Percentiles rank a stretch among this genome's conserved stretches.
phyloP scores from a whole-genome alignment of 2,113 vertebrate species.

The Oreochromis niloticus region DNA sequence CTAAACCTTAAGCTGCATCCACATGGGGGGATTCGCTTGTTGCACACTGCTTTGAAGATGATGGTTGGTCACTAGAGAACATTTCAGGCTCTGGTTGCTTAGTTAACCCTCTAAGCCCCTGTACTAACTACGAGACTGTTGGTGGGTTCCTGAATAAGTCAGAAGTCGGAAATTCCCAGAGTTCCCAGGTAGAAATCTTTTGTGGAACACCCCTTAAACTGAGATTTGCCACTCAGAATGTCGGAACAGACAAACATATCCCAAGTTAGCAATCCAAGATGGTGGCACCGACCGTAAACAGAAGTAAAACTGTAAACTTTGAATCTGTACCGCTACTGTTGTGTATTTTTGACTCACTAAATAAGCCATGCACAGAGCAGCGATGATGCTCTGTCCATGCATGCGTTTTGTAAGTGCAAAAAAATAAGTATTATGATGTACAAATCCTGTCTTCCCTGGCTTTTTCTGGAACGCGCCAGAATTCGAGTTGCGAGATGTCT shows the following conservation, averaged over 20 bases:
- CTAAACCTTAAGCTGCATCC: neutral
- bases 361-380: neutral
- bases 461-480: neutral
- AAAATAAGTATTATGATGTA: fast-evolving
- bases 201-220: neutral
- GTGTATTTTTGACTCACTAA: neutral
- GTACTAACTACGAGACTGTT: neutral
- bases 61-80: neutral
- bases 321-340: neutral
- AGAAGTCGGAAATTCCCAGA: neutral
- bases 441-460: neutral
- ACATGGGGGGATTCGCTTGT: neutral
- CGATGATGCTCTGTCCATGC: fast-evolving
- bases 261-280: neutral
- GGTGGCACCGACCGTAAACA: neutral
- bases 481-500: neutral
- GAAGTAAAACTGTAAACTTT: neutral
- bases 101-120: neutral
- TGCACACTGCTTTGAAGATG: neutral
- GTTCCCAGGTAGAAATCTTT: neutral
- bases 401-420: neutral
- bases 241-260: neutral
- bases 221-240: neutral
- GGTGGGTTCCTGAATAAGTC: neutral
- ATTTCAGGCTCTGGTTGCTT: neutral